phyloP scores from a whole-genome alignment of 2,113 vertebrate genomes.

The Lonchura striata region DNA sequence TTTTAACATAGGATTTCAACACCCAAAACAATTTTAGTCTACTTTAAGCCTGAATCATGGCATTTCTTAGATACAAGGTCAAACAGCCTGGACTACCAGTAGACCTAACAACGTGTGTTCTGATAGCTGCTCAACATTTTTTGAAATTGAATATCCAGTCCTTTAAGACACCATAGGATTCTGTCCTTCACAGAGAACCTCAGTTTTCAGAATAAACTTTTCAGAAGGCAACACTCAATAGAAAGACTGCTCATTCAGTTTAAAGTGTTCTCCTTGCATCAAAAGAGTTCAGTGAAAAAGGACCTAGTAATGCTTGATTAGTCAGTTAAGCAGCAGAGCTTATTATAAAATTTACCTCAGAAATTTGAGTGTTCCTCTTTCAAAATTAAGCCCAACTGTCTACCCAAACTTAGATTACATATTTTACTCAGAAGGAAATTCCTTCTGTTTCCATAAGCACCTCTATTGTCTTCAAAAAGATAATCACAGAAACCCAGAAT shows the following conservation, averaged over 20 bases:
- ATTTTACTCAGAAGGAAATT: background rate
- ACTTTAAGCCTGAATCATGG: background rate
- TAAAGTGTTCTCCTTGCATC: background rate
- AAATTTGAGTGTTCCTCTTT: background rate
- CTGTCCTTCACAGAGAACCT: background rate
- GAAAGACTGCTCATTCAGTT: background rate
- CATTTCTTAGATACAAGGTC: background rate
- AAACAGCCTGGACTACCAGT: background rate
- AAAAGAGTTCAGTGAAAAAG: background rate
- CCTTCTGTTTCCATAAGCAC: background rate
- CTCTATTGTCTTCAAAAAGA: background rate
- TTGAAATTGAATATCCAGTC: background rate
- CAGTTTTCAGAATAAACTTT: background rate
- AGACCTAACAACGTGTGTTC: background rate
- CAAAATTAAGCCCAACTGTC: background rate
- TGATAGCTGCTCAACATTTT: background rate
- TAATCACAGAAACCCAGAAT: accelerated
- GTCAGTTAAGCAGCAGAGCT: background rate
- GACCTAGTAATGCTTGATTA: background rate
- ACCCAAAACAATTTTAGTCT: background rate
- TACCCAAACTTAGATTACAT: background rate
- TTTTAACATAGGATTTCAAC: background rate
- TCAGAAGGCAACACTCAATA: background rate
- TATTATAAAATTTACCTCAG: background rate
- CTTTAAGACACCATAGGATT: background rate